Conservation (phyloP, 2,113 vertebrate species). For the Lichenostomus cassidix region DNA sequence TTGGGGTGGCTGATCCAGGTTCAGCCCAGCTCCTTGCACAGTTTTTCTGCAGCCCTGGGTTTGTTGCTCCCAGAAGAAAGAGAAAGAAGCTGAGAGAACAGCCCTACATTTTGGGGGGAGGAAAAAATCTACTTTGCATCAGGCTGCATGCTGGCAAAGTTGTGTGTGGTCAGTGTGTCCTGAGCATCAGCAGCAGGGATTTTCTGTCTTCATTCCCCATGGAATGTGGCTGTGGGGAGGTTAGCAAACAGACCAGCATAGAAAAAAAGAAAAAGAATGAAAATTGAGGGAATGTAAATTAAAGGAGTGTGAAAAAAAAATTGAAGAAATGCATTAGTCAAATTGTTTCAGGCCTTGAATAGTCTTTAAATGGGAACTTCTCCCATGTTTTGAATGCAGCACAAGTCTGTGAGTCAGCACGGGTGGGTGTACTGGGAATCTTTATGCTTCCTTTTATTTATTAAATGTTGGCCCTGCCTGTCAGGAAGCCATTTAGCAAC, state of each 20-base stretch:
- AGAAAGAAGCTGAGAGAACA: neutral
- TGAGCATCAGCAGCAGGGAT: neutral
- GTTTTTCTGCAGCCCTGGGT: neutral
- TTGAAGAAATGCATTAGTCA: constrained; percentile 8
- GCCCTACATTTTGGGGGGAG: rapidly evolving
- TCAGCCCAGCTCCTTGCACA: rapidly evolving
- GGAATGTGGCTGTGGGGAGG: neutral
- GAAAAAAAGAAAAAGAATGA: neutral
- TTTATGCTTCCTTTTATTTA: constrained; percentile 59
- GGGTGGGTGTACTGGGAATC: constrained; percentile 52
- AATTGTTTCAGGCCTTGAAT: constrained; percentile 5
- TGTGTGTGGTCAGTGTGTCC: neutral
- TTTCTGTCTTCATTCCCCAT: neutral
- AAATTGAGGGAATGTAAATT: neutral
- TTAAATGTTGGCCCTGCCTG: constrained; percentile 55
- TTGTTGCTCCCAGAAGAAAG: neutral
- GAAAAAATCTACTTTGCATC: rapidly evolving
- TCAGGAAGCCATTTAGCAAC: constrained; percentile 49
- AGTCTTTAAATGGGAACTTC: constrained; percentile 18
- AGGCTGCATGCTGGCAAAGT: neutral
- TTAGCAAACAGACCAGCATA: neutral
- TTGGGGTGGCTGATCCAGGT: rapidly evolving
- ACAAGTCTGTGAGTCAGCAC: constrained; percentile 26
- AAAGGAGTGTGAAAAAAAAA: neutral
- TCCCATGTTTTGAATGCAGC: constrained; percentile 4